A percentile compares a stretch with the other conserved stretches of the same genome.
Conservation (phyloP, 2,797 vertebrate species). For the Acanthurus lineatus region DNA sequence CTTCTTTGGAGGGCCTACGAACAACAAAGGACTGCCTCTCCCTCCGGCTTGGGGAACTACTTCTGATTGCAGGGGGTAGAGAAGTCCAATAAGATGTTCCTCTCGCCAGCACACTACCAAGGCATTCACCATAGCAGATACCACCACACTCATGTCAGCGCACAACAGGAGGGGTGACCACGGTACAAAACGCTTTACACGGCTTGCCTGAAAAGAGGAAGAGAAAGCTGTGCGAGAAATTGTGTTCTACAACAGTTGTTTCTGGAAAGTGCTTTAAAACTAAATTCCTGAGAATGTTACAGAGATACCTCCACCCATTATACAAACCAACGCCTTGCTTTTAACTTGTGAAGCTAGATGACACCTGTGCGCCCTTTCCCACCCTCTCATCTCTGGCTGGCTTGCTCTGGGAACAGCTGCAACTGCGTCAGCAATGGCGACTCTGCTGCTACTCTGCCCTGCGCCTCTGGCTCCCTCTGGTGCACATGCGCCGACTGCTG, state of each 20-base stretch:
- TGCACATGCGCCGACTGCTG: conserved; percentile 64
- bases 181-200: conserved; percentile 79
- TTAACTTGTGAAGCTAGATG: conserved; percentile 78
- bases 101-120: conserved; percentile 82
- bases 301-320: conserved; percentile 85
- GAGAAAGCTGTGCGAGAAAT: conserved; percentile 87
- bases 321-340: conserved; percentile 86
- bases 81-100: conserved; percentile 77
- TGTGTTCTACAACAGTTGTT: conserved; percentile 70
- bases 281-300: conserved; percentile 52
- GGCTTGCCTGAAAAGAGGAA: conserved; percentile 88
- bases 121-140: conserved; percentile 84
- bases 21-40: conserved; percentile 78
- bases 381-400: conserved; percentile 75
- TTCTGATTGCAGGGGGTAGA: conserved; percentile 75
- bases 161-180: conserved; percentile 77
- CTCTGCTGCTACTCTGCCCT: conserved; percentile 81
- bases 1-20: conserved; percentile 81
- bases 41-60: conserved; percentile 75
- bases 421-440: conserved; percentile 65
- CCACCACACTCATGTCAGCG: conserved; percentile 83
- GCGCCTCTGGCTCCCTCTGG: conserved; percentile 79
- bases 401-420: conserved; percentile 55
- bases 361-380: conserved; percentile 62
- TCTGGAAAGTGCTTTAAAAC: not conserved